Base-by-base conservation (phyloP, 2,797 vertebrate species). In the Microcaecilia unicolor region DNA sequence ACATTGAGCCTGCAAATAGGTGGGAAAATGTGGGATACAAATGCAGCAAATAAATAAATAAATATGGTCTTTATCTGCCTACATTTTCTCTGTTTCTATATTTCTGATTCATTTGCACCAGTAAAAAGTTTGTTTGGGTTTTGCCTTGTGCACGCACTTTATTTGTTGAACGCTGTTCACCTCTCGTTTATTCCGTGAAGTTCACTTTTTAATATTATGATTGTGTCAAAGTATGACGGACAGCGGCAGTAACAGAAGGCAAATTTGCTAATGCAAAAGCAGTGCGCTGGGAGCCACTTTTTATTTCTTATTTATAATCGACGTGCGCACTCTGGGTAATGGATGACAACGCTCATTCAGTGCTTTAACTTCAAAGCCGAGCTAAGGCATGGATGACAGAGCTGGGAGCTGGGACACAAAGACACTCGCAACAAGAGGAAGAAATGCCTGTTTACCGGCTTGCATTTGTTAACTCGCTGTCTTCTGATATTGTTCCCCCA, bases 241-340 rank as follows among this genome's bases (percentile, higher is more conserved):
- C 74, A 58, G 68, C 48, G 43, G 69, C 69, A 47, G 68, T 59
- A 71, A 69, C 44, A 51, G 70, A 72, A 63, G 51, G 55, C 49
- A 48, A 47, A 48, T 59, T 70, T 48, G 68, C 79, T 92, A 88
- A 92, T 89, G 87, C 83, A 77, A 80, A 89, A 90, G 76, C 56
- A 74, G 78, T 89, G 88, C 88, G 74, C 73, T 61, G 64, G 80
- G 22, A 76, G 78, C 80, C 67, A 67, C 63, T 80, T 85, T 81
- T 74, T 84, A 91, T 91, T 81, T 88, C 80, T 94, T 91, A 92
- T 94, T 95, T 85, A 91, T 92, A 81, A 84, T 84, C 71, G 76
- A 63, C 70, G 64, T 55, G 76, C 76, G 72, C 78, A 62, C 50
- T 72, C 74, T 65, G 64, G 74, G 63, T 83, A 83, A 87, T 74